Percentiles rank a stretch among this genome's conserved stretches.
phyloP scores from a whole-genome alignment of 1,140 invertebrate genomes.

The Pseudomyrmex concolor region DNA sequence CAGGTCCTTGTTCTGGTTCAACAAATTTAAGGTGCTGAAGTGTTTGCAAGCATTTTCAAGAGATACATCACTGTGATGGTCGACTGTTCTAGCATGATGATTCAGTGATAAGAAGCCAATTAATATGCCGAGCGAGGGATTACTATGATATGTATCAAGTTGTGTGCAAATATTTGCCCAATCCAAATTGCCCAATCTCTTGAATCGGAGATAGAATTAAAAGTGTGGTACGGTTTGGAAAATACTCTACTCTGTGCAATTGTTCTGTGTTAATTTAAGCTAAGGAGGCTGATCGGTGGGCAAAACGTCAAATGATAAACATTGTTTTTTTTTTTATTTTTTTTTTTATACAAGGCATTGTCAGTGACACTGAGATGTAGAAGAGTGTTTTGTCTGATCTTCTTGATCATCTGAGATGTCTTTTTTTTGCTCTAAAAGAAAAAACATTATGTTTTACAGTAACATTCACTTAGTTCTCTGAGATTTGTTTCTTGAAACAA shows the following conservation, averaged over 20 bases:
- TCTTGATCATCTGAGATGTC: constrained; percentile 8
- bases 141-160: not conserved
- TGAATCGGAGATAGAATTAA: not conserved
- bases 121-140: constrained; percentile 26
- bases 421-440: constrained; percentile 20
- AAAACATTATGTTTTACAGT: not conserved
- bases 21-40: constrained; percentile 29
- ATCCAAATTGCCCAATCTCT: no score
- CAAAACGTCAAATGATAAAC: constrained; percentile 41
- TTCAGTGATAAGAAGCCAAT: constrained; percentile 1
- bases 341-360: constrained; percentile 51
- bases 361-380: constrained; percentile 52
- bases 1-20: constrained; percentile 12
- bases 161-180: not conserved
- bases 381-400: constrained; percentile 15
- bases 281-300: constrained; percentile 65
- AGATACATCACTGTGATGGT: constrained; percentile 65
- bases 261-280: constrained; percentile 70
- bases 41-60: constrained; percentile 63
- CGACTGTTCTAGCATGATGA: constrained; percentile 27
- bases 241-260: constrained; percentile 69
- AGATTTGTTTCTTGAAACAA: not conserved
- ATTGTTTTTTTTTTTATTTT: not conserved
- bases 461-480: not conserved
- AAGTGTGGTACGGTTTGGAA: constrained; percentile 26